Percentiles rank a stretch among this genome's conserved stretches.
Evolutionary conservation across 2,888 invertebrate genomes (phyloP).

Genomic region (Stegophylla sp.): DNA sequence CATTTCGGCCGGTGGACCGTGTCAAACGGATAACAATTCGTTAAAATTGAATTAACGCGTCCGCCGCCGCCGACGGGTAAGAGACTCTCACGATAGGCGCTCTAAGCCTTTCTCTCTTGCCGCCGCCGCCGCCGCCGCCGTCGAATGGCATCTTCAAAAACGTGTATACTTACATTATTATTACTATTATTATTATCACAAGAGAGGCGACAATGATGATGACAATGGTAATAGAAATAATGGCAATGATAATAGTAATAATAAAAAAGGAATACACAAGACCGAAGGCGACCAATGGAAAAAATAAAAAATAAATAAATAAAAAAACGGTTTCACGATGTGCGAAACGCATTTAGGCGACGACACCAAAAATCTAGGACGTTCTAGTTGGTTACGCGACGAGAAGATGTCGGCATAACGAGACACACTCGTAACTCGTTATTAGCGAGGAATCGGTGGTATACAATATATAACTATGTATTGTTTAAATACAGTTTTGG

Average conservation of each 20-base stretch:
- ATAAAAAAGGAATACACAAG: neutral
- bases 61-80: conserved; percentile 1
- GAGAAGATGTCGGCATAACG: no score
- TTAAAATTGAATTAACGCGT: conserved; percentile 56
- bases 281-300: conserved; percentile 34
- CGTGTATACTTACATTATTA: neutral
- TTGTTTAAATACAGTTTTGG: no score
- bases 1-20: conserved; percentile 41
- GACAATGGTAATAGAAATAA: conserved; percentile 38
- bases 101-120: conserved; percentile 13
- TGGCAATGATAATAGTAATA: conserved; percentile 8
- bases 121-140: neutral
- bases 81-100: conserved; percentile 51
- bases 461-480: no score
- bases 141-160: conserved; percentile 25
- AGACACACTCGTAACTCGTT: no score
- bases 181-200: neutral
- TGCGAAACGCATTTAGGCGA: conserved; percentile 28
- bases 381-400: no score
- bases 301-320: neutral
- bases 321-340: conserved; percentile 27
- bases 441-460: no score
- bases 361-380: conserved; percentile 17
- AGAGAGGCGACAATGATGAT: conserved; percentile 10
- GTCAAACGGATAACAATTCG: conserved; percentile 57